Conservation (phyloP, 2,888 invertebrate species). For the Stenotaenia linearis region DNA sequence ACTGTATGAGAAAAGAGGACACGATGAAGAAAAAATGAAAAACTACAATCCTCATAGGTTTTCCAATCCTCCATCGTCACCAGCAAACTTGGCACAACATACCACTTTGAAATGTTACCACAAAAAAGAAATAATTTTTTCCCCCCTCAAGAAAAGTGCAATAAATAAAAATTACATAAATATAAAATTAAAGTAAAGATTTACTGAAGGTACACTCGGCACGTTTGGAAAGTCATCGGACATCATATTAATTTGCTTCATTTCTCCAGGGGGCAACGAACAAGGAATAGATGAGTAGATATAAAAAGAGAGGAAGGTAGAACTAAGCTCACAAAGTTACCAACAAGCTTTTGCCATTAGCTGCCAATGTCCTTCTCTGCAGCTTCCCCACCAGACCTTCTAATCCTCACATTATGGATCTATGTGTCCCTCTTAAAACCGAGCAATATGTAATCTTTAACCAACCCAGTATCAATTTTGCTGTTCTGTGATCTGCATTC, state of each 20-base stretch:
- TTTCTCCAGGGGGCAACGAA: neutral
- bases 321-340: neutral
- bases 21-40: neutral
- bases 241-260: neutral
- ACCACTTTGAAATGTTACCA: neutral
- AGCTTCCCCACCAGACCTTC: neutral
- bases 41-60: neutral
- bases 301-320: neutral
- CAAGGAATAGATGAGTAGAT: neutral
- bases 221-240: neutral
- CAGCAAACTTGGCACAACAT: neutral
- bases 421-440: neutral
- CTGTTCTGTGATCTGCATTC: neutral
- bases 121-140: neutral
- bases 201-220: neutral
- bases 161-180: neutral
- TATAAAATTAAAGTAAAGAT: neutral
- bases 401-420: neutral
- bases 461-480: neutral
- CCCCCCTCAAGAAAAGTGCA: neutral
- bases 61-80: too few relatives aligned
- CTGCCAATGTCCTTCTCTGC: neutral
- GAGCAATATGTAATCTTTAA: neutral
- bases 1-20: neutral
- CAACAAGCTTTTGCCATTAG: constrained; percentile 1